Percentiles rank a stretch among this genome's conserved stretches.
phyloP scores from a whole-genome alignment of 2,113 vertebrate genomes.

The Chinchilla lanigera region DNA sequence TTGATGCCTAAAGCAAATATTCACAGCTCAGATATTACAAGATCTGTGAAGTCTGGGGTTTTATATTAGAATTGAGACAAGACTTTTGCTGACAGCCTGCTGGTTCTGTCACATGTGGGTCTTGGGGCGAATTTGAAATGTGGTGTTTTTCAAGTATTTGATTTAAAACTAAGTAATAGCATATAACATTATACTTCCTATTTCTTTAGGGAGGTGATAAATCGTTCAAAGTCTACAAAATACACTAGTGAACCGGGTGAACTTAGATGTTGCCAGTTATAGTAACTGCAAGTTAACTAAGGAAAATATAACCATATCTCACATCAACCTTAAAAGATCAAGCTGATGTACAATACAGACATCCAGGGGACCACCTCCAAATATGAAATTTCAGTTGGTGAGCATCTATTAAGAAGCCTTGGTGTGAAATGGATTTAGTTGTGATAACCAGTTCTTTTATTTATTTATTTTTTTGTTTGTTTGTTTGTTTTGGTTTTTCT shows the following conservation, averaged over 20 bases:
- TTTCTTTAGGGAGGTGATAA: background rate
- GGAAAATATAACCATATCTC: background rate
- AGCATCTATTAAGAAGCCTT: background rate
- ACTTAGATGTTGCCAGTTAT: background rate
- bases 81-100: constrained; percentile 54
- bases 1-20: constrained; percentile 70
- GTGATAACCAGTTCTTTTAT: background rate
- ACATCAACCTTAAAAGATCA: background rate
- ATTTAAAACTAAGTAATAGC: constrained; percentile 8
- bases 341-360: background rate
- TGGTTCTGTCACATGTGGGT: background rate
- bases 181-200: background rate
- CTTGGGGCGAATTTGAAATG: background rate
- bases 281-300: background rate
- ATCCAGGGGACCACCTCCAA: too few species aligned
- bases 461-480: too few species aligned
- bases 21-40: constrained; percentile 76
- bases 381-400: background rate
- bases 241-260: background rate
- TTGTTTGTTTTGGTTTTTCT: too few species aligned
- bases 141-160: constrained; percentile 21
- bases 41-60: constrained; percentile 72
- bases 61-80: constrained; percentile 62
- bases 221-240: constrained; percentile 13
- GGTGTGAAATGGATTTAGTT: background rate